Evolutionary conservation across 92 coral and sea anemone species (phyloP), one percentile per base, ranked within the genome.

Genomic region (Actinostola sp.): DNA sequence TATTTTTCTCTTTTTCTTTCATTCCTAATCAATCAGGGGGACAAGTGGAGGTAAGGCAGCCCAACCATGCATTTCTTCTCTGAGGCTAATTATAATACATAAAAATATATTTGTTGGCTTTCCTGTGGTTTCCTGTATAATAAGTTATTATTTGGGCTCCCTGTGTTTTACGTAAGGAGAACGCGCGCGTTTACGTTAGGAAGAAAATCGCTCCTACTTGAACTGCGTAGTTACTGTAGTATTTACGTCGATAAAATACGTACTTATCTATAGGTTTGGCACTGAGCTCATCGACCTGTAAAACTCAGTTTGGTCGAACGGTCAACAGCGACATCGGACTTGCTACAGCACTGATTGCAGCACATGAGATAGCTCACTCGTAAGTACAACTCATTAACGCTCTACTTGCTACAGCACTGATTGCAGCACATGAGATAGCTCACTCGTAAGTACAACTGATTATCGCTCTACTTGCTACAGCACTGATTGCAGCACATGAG

Each of bases 341-440:
- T 35, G 86, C 86, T 17, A 82, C 92, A 1, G 83, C 96, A 0
- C 60, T 90, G 7, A 79, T 90, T 33, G 67, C 88, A 9, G 92
- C 96, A 21, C 96, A 90, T 66, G 96, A 90, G 49, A 42, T 56
- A 10, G 96, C 87, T 1, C 96, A 90, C 75, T 69, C 96, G 96
- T 90, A 67, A 90, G 96, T 79, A 20, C 1, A 17, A 1, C 3
- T 5, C 59, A 23, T 53, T 48, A 14, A 13, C 54, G 13, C 16
- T 17, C 16, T 48, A n/a, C 76, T 90, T 35, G 86, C 86, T 17
- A 82, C 92, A 1, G 83, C 96, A 0, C 60, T 90, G 7, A 79
- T 90, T 33, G 67, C 88, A 9, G 92, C 96, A 21, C 96, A 90
- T 66, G 96, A 90, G 49, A 42, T 56, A 10, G 96, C 87, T 1